These are phyloP conservation scores for Cataglyphis hispanica DNA, from an alignment of 1,140 invertebrate genomes.

Conservation along the genomic window DNA sequence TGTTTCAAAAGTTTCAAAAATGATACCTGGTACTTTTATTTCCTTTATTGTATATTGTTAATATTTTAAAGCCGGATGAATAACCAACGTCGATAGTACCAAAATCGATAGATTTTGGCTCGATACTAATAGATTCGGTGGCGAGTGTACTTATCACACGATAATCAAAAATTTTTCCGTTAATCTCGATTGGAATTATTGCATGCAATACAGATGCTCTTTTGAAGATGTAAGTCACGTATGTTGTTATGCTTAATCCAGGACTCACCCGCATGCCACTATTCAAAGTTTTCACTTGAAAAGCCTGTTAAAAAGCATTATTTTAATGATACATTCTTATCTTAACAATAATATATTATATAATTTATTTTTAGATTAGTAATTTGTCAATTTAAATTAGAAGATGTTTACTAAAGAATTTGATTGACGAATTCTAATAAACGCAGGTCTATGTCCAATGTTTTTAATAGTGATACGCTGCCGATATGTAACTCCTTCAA, in stretches of 20 bases:
- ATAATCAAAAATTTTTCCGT: conserved; percentile 76
- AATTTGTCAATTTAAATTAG: not conserved
- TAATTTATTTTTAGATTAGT: not conserved
- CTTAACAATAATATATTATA: not conserved
- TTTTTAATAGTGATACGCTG: conserved; percentile 74
- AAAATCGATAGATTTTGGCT: conserved; percentile 77
- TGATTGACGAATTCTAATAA: conserved; percentile 70
- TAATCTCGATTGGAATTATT: conserved; percentile 80
- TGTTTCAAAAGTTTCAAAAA: too few relatives aligned
- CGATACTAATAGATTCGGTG: conserved; percentile 55
- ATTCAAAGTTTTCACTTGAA: conserved; percentile 71
- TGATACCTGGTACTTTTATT: conserved; percentile 74
- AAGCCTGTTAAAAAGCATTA: conserved; percentile 68
- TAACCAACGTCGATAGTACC: conserved; percentile 77
- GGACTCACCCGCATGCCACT: conserved; percentile 72
- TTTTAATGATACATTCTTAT: not conserved
- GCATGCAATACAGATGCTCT: conserved; percentile 67
- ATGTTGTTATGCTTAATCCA: conserved; percentile 75
- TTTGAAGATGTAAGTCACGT: conserved; percentile 75
- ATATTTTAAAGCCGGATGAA: conserved; percentile 66
- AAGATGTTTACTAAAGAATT: conserved; percentile 74
- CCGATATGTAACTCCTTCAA: conserved; percentile 73
- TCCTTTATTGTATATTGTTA: conserved; percentile 77
- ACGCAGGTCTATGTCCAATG: conserved; percentile 68
- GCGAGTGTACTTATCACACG: conserved; percentile 63